Percentiles rank a stretch among this genome's conserved stretches.
These are phyloP conservation scores for Xenus cinereus DNA, from an alignment of 2,113 vertebrate species.

Conservation along the genomic window DNA sequence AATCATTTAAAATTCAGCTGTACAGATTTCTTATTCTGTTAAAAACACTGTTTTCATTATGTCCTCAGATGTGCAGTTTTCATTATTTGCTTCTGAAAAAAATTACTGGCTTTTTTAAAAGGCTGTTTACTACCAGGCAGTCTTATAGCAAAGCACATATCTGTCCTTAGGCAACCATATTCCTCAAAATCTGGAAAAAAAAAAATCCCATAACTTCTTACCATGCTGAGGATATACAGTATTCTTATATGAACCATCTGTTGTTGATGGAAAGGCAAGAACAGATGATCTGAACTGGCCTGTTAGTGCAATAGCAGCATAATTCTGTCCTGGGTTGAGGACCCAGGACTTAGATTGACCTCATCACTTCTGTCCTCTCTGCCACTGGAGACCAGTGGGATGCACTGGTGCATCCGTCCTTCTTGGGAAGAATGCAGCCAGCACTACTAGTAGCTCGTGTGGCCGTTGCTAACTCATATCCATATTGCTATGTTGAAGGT, in stretches of 20 bases:
- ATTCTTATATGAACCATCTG: conserved; percentile 39
- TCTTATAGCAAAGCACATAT: conserved; percentile 7
- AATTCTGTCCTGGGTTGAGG: background rate
- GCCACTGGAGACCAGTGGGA: background rate
- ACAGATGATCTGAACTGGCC: conserved; percentile 10
- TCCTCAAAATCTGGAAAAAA: conserved; percentile 1
- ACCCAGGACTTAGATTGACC: background rate
- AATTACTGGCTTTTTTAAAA: background rate
- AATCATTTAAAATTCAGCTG: background rate
- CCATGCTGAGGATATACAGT: background rate
- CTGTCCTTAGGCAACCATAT: conserved; percentile 56
- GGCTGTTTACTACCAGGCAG: conserved; percentile 30
- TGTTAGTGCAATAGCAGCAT: background rate
- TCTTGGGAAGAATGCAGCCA: background rate
- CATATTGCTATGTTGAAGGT: background rate
- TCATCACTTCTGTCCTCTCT: background rate
- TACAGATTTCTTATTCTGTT: background rate
- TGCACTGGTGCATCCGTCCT: background rate
- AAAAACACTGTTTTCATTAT: background rate
- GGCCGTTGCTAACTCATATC: background rate
- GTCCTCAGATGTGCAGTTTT: background rate
- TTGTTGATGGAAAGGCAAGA: conserved; percentile 4
- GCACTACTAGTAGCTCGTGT: background rate
- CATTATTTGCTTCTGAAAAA: conserved; percentile 43
- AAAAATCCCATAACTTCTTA: background rate